Conservation (phyloP, 1,140 invertebrate species). For the Nomia melanderi region DNA sequence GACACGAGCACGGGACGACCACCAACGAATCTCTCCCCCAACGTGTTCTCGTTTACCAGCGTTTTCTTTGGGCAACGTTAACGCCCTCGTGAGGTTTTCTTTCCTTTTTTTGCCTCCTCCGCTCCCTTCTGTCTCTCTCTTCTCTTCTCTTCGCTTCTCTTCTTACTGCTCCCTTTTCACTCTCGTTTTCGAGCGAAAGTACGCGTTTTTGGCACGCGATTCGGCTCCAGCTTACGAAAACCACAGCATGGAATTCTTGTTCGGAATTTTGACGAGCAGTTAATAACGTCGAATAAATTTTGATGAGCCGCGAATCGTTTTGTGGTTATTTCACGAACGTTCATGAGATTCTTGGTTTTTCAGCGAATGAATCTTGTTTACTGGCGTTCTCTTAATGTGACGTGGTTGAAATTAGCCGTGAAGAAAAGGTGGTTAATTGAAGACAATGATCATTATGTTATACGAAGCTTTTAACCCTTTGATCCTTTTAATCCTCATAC, state of each 20-base stretch:
- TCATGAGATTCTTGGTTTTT: neutral
- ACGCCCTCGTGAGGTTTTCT: conserved; percentile 33
- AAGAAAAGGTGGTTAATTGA: too few species aligned
- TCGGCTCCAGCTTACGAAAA: neutral
- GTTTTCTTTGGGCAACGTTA: conserved; percentile 39
- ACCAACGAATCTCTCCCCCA: conserved; percentile 32
- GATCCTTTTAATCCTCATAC: too few species aligned
- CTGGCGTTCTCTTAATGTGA: too few species aligned
- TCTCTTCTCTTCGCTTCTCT: neutral
- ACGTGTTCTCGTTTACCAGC: conserved; percentile 33
- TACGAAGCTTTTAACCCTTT: too few species aligned
- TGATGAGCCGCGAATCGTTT: neutral
- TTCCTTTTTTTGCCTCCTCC: neutral
- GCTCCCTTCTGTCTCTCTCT: too few species aligned
- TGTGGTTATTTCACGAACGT: too few species aligned
- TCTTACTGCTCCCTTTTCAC: neutral
- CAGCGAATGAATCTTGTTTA: too few species aligned
- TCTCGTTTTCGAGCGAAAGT: conserved; percentile 3
- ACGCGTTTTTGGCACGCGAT: conserved; percentile 22
- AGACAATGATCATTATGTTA: too few species aligned
- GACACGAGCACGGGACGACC: conserved; percentile 22
- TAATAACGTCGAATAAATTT: neutral
- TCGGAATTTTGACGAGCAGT: neutral
- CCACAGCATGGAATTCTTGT: neutral
- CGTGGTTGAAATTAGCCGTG: too few species aligned